Conservation (phyloP, 2,888 invertebrate species). For the Chrysolina oricalcia region DNA sequence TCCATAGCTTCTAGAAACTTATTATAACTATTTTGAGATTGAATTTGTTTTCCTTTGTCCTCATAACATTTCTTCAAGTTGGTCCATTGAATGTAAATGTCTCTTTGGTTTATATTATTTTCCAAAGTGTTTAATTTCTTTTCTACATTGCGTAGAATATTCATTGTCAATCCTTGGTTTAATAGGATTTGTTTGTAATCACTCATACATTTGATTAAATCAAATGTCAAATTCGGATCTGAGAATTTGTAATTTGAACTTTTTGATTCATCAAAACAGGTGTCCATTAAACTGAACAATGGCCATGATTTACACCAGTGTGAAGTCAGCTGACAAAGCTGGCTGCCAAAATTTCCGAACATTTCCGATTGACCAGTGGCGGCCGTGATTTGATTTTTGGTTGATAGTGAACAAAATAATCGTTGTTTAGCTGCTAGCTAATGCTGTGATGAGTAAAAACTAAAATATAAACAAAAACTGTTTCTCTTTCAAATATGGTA, state of each 20-base stretch:
- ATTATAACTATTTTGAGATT: conserved; percentile 25
- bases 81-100: conserved; percentile 46
- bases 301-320: too few relatives aligned
- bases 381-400: too few relatives aligned
- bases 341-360: too few relatives aligned
- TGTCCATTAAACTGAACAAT: conserved; percentile 47
- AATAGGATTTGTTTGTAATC: conserved; percentile 34
- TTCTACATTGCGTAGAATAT: conserved; percentile 30
- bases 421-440: too few relatives aligned
- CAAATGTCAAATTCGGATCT: conserved; percentile 23
- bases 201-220: conserved; percentile 41
- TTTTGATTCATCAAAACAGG: conserved; percentile 44
- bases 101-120: conserved; percentile 45
- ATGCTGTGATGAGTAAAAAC: too few relatives aligned
- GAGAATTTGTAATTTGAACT: conserved; percentile 35
- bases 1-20: conserved; percentile 41
- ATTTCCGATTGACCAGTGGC: too few relatives aligned
- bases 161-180: conserved; percentile 40
- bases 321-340: too few relatives aligned
- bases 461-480: too few relatives aligned
- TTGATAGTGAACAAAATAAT: too few relatives aligned
- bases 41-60: conserved; percentile 34
- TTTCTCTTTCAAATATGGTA: too few relatives aligned
- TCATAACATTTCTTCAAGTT: conserved; percentile 38
- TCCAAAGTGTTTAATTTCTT: conserved; percentile 37